A percentile compares a stretch with the other conserved stretches of the same genome.
These are phyloP conservation scores for Scomber japonicus DNA, from an alignment of 2,113 vertebrate species.

Conservation along the genomic window DNA sequence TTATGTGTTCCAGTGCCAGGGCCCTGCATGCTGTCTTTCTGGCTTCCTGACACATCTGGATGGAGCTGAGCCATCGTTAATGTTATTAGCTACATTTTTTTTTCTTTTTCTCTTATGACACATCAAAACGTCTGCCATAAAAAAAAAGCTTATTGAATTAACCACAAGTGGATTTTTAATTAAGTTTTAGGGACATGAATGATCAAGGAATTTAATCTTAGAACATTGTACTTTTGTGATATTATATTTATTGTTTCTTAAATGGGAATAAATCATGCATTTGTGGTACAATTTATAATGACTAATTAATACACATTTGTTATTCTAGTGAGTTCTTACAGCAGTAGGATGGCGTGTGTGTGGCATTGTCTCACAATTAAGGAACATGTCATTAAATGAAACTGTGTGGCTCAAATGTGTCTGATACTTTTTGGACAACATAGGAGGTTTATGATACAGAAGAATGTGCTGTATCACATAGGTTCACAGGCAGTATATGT, in stretches of 20 bases:
- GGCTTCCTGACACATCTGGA: not conserved
- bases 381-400: too few species aligned
- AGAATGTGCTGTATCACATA: too few species aligned
- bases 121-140: slow-evolving; percentile 1
- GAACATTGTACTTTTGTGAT: not conserved
- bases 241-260: not conserved
- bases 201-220: slow-evolving; percentile 9
- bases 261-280: too few species aligned
- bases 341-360: too few species aligned
- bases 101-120: not conserved
- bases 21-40: not conserved
- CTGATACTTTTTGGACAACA: not conserved
- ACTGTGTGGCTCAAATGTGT: not conserved
- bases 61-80: slow-evolving; percentile 9
- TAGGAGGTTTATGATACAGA: not conserved
- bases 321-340: too few species aligned
- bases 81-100: slow-evolving; percentile 1
- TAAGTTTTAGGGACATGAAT: slow-evolving; percentile 5
- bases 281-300: too few species aligned
- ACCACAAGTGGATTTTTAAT: not conserved
- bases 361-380: too few species aligned
- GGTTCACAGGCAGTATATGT: too few species aligned
- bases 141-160: slow-evolving; percentile 22
- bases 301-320: too few species aligned
- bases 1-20: not conserved